Evolutionary conservation across 2,113 vertebrate genomes (phyloP).

Genomic region (Lepisosteus oculatus): DNA sequence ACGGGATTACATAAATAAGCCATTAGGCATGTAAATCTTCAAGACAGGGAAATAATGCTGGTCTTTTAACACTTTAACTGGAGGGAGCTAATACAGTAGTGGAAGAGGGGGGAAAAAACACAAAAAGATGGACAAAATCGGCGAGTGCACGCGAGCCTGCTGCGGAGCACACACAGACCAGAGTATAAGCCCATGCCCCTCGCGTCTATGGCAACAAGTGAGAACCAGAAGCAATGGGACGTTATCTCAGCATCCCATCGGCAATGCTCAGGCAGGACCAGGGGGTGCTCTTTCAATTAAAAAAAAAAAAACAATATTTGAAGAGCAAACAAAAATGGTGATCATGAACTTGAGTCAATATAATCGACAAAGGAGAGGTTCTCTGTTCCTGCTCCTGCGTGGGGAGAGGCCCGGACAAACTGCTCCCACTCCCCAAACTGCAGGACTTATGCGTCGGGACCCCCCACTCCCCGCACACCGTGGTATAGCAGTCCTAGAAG

Average conservation of each 20-base stretch:
- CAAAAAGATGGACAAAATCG: conserved; percentile 50
- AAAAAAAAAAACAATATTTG: conserved; percentile 37
- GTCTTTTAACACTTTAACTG: conserved; percentile 69
- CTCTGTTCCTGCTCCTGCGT: conserved; percentile 53
- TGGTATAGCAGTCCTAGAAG: no score
- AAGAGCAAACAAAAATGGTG: conserved; percentile 40
- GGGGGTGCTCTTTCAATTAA: conserved; percentile 56
- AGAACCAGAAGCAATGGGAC: conserved; percentile 60
- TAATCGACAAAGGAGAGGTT: conserved; percentile 56
- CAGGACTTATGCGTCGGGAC: not conserved
- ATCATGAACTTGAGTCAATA: conserved; percentile 74
- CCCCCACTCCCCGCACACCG: not conserved
- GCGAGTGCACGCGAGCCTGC: conserved; percentile 1
- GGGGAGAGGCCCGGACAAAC: conserved; percentile 62
- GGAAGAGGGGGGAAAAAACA: conserved; percentile 18
- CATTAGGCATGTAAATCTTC: conserved; percentile 90
- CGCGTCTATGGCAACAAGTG: conserved; percentile 72
- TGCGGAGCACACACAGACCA: not conserved
- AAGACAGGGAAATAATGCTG: conserved; percentile 76
- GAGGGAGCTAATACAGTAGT: conserved; percentile 62
- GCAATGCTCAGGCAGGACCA: conserved; percentile 57
- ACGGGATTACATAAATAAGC: conserved; percentile 87
- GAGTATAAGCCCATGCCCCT: conserved; percentile 14
- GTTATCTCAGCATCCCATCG: conserved; percentile 13
- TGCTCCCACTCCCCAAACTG: conserved; percentile 6